Evolutionary conservation across 2,888 invertebrate species (phyloP).

Genomic region (Lochmaea capreae): DNA sequence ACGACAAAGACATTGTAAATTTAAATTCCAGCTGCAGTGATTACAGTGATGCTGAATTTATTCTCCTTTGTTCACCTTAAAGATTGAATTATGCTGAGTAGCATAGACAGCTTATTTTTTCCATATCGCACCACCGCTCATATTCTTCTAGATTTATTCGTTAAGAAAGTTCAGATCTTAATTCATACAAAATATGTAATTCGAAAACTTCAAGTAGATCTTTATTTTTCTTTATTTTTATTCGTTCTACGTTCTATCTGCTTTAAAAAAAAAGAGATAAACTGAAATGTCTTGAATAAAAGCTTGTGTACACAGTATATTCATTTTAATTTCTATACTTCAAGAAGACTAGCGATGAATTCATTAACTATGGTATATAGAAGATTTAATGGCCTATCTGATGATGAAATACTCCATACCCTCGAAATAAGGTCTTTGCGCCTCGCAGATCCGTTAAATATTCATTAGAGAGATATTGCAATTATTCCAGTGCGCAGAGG

Average conservation of each 20-base stretch:
- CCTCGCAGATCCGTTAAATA: constrained; percentile 33
- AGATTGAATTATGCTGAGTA: too few relatives aligned
- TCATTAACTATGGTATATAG: constrained; percentile 48
- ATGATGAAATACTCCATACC: constrained; percentile 48
- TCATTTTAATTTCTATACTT: constrained; percentile 48
- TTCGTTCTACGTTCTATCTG: neutral
- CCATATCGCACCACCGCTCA: too few relatives aligned
- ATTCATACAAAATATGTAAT: neutral
- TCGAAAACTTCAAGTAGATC: neutral
- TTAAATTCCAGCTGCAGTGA: too few relatives aligned
- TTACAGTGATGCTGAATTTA: too few relatives aligned
- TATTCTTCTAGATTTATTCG: too few relatives aligned
- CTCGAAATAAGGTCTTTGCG: constrained; percentile 33
- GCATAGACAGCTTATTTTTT: too few relatives aligned
- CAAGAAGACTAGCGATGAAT: constrained; percentile 51
- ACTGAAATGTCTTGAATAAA: constrained; percentile 11
- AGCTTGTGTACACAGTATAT: constrained; percentile 20
- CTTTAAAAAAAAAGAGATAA: neutral
- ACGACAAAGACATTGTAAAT: too few relatives aligned
- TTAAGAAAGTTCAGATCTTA: neutral
- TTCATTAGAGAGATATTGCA: constrained; percentile 33
- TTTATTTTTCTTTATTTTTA: neutral
- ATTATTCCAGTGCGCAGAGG: constrained; percentile 1
- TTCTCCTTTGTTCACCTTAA: too few relatives aligned
- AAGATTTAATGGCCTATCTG: constrained; percentile 55